phyloP scores from a whole-genome alignment of 2,888 invertebrate genomes.

The Harpagoxenus sublaevis region DNA sequence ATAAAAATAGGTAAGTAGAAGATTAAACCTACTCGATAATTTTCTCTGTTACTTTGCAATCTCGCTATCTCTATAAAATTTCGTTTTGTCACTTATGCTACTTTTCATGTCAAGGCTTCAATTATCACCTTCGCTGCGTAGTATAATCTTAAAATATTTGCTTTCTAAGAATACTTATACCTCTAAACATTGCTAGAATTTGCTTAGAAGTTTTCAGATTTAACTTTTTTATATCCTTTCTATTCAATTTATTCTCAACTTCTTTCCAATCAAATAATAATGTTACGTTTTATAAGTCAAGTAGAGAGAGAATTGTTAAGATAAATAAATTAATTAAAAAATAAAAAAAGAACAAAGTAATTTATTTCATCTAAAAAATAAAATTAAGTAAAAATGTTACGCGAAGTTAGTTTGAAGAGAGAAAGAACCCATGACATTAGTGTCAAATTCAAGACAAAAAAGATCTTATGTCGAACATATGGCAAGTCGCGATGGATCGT shows the following conservation, averaged over 20 bases:
- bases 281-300: not conserved
- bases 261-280: not conserved
- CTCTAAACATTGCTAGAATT: not conserved
- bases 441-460: constrained; percentile 35
- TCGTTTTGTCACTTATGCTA: constrained; percentile 5
- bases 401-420: not conserved
- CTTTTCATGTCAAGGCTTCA: constrained; percentile 23
- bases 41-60: not conserved
- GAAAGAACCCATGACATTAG: not conserved
- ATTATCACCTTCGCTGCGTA: constrained; percentile 18
- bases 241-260: not conserved
- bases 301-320: too few relatives aligned
- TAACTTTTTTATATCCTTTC: not conserved
- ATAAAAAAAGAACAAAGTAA: not conserved
- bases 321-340: constrained; percentile 20
- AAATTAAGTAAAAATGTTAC: not conserved
- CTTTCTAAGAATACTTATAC: constrained; percentile 1
- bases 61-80: not conserved
- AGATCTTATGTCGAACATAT: constrained; percentile 59
- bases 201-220: not conserved
- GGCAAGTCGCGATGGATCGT: constrained; percentile 59
- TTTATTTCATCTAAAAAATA: not conserved
- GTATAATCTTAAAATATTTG: not conserved
- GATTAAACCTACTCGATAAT: not conserved
- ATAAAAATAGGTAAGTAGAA: not conserved